Conservation (phyloP, 2,797 vertebrate species). For the Avahi laniger region DNA sequence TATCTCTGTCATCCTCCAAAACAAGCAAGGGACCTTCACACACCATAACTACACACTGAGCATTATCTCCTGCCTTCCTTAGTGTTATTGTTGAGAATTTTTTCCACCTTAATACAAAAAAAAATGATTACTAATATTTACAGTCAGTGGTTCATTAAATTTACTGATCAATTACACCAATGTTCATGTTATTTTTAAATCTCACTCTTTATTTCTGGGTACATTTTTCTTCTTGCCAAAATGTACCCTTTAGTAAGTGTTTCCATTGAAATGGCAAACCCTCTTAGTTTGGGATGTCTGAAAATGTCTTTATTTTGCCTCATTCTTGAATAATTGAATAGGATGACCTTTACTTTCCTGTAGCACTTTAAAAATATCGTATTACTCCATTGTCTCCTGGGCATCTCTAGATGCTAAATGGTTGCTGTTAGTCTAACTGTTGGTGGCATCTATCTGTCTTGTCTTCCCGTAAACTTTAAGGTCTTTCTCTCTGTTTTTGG, state of each 20-base stretch:
- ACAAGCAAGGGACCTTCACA: not conserved
- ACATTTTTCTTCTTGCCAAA: conserved; percentile 35
- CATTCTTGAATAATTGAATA: conserved; percentile 43
- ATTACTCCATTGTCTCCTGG: not conserved
- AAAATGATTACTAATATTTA: conserved; percentile 10
- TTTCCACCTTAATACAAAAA: not conserved
- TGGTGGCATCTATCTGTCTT: not conserved
- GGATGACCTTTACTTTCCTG: not conserved
- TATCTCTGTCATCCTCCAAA: not conserved
- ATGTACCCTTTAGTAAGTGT: not conserved
- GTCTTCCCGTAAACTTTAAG: not conserved
- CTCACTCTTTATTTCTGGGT: not conserved
- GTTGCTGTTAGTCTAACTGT: not conserved
- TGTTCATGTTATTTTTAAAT: not conserved
- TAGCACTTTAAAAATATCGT: not conserved
- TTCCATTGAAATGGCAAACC: not conserved
- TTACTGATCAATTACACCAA: not conserved
- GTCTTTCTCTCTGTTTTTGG: not conserved
- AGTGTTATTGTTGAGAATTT: not conserved
- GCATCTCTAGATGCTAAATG: not conserved
- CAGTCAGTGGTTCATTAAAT: conserved; percentile 3
- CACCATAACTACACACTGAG: not conserved
- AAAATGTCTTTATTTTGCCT: conserved; percentile 25
- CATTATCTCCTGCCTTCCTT: not conserved
- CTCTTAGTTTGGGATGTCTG: not conserved